Percentiles rank a stretch among this genome's conserved stretches.
Conservation (phyloP, 2,888 invertebrate genomes). For the Deilephila porcellus region DNA sequence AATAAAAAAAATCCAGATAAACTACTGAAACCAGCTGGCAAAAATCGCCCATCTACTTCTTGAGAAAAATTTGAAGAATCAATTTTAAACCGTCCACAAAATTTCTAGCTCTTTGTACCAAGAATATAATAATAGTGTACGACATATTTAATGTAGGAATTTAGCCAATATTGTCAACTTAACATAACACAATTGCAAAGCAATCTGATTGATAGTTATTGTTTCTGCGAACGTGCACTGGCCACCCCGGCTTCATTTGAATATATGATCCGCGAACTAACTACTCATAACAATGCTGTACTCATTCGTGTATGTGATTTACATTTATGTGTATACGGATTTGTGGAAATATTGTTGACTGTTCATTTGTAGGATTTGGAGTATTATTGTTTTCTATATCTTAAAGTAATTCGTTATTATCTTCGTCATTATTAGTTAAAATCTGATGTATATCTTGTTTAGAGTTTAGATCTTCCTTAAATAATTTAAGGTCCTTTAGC, state of each 20-base stretch:
- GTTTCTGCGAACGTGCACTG: constrained; percentile 29
- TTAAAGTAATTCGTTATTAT: background rate
- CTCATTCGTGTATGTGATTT: constrained; percentile 34
- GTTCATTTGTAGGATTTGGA: background rate
- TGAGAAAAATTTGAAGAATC: too few relatives aligned
- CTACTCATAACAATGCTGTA: constrained; percentile 37
- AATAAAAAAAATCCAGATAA: too few relatives aligned
- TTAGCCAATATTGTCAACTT: constrained; percentile 50
- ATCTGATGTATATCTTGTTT: too few relatives aligned
- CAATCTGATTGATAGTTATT: constrained; percentile 46
- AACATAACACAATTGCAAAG: constrained; percentile 42
- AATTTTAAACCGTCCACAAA: background rate
- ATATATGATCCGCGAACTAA: constrained; percentile 15
- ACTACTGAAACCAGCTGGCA: too few relatives aligned
- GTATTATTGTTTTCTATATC: background rate
- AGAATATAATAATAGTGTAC: constrained; percentile 36
- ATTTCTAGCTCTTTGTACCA: background rate
- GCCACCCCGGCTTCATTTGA: constrained; percentile 29
- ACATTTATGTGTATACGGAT: constrained; percentile 27
- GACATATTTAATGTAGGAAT: constrained; percentile 56
- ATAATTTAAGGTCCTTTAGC: too few relatives aligned
- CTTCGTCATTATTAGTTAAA: too few relatives aligned
- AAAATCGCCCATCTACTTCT: too few relatives aligned
- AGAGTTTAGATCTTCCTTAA: too few relatives aligned
- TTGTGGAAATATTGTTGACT: background rate